Evolutionary conservation across 2,113 vertebrate species (phyloP), one percentile per base, ranked within the genome.

Genomic region (Orcinus orca): DNA sequence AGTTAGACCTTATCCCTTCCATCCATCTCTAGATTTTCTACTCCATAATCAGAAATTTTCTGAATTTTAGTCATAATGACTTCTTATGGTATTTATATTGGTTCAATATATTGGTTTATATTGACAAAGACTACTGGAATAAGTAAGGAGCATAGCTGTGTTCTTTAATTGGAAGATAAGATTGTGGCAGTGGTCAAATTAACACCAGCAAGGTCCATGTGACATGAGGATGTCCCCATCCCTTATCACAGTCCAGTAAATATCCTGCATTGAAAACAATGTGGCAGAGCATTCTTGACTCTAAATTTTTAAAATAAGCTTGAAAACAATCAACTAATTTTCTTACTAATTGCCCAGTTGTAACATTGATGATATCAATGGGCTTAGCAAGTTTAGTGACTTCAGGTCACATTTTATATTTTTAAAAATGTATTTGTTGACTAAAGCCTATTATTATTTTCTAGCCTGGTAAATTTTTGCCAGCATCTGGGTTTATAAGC

Each of bases 321-420:
- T 88, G 67, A 89, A 65, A 21, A 38, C 23, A 74, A 68, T 25
- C 23, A 74, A 68, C 21, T n/a, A 31, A 63, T 93, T 97, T 85
- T 88, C 41, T 97, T 83, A 58, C 31, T 65, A 89, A 6, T 14
- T 83, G 33, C 9, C 4, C n/a, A 36, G 0, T 17, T 86, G 23
- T 71, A 89, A 68, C 31, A 74, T n/a, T 60, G 55, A 58, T 7
- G 31, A 20, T 55, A 20, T 65, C 15, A 58, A 31, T 31, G 60
- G 20, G 4, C 25, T 87, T 41, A 44, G 18, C 21, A 53, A 85
- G 20, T n/a, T 76, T 25, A n/a, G n/a, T 62, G 12, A 11, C 18
- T 68, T 50, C 33, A 41, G 21, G 47, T 38, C 18, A 70, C 10
- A 76, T 21, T 47, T 79, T 31, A n/a, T 53, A 65, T 91, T 33